phyloP scores from a whole-genome alignment of 2,888 invertebrate species.

The Saturnia pavonia region DNA sequence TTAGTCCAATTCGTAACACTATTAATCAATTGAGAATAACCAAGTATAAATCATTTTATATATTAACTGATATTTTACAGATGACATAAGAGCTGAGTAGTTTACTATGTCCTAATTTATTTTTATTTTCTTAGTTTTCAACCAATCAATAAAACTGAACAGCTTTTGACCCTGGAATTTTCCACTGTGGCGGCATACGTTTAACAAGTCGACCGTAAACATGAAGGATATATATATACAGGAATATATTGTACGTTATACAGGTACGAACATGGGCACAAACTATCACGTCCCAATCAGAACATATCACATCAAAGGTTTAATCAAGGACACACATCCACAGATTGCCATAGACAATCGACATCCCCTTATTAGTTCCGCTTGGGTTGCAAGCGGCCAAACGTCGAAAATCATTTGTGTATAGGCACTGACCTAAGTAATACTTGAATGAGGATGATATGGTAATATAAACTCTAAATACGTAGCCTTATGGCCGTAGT shows the following conservation, averaged over 20 bases:
- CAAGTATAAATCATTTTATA: too few relatives aligned
- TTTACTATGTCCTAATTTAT: too few relatives aligned
- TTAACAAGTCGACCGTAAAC: neutral
- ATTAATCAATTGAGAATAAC: too few relatives aligned
- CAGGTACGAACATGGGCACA: neutral
- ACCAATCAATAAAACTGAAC: too few relatives aligned
- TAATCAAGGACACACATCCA: conserved; percentile 12
- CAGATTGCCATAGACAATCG: conserved; percentile 8
- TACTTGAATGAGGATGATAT: conserved; percentile 24
- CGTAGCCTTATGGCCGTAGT: conserved; percentile 33
- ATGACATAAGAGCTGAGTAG: too few relatives aligned
- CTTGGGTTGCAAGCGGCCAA: conserved; percentile 8
- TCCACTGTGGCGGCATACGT: too few relatives aligned
- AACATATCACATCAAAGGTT: conserved; percentile 8
- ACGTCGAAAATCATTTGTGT: conserved; percentile 39
- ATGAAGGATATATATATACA: neutral
- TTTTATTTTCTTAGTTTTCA: too few relatives aligned
- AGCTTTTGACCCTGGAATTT: too few relatives aligned
- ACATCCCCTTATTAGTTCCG: conserved; percentile 19
- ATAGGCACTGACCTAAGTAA: conserved; percentile 39
- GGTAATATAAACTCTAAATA: conserved; percentile 29
- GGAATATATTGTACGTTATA: neutral
- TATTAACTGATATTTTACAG: too few relatives aligned
- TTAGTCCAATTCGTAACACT: too few relatives aligned
- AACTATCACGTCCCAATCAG: conserved; percentile 3